A percentile compares a stretch with the other conserved stretches of the same genome.
These are phyloP conservation scores for Sparidentex hasta DNA, from an alignment of 2,797 vertebrate genomes.

Conservation along the genomic window DNA sequence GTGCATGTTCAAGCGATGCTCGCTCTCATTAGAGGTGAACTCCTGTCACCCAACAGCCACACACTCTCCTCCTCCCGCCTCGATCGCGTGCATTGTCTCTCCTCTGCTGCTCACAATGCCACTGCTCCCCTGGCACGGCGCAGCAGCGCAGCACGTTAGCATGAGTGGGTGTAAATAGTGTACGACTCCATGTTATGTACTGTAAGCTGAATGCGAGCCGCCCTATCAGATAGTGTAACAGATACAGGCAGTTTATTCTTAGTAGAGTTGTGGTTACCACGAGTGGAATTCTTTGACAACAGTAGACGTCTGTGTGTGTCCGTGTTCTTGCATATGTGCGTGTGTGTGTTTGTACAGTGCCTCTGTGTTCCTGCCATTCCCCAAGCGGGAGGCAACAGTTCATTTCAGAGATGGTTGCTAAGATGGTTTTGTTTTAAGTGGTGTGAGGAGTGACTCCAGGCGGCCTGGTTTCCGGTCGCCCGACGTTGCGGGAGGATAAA, in stretches of 20 bases:
- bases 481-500: conserved; percentile 60
- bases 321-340: conserved; percentile 20
- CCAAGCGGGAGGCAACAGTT: conserved; percentile 68
- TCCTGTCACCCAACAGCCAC: conserved; percentile 34
- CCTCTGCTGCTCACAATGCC: conserved; percentile 38
- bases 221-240: conserved; percentile 64
- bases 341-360: conserved; percentile 46
- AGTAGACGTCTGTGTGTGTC: conserved; percentile 48
- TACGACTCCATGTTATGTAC: conserved; percentile 67
- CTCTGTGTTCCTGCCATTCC: conserved; percentile 56
- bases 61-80: conserved; percentile 44
- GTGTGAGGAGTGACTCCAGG: conserved; percentile 69
- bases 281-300: conserved; percentile 67
- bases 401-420: conserved; percentile 60
- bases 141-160: conserved; percentile 52
- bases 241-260: conserved; percentile 74
- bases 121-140: conserved; percentile 56
- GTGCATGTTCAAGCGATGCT: conserved; percentile 36
- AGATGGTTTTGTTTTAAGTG: conserved; percentile 77
- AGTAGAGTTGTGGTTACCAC: conserved; percentile 60
- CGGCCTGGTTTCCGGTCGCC: conserved; percentile 61
- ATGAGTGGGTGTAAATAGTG: conserved; percentile 52
- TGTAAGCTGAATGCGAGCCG: conserved; percentile 75
- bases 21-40: conserved; percentile 32
- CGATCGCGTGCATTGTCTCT: conserved; percentile 57